phyloP scores from a whole-genome alignment of 2,888 invertebrate species.

The Helicoverpa assulta region DNA sequence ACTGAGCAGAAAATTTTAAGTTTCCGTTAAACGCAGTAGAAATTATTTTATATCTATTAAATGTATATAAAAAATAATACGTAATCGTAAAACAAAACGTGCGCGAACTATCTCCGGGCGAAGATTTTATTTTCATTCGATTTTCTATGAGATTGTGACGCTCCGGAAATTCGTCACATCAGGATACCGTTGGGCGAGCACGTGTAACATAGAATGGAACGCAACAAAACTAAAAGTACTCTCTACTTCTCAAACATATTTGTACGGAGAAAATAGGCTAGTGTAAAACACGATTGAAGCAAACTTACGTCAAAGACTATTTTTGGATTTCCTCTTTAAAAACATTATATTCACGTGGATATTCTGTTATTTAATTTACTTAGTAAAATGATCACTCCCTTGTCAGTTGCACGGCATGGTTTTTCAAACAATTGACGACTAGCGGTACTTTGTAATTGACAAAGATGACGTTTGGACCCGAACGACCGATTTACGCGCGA shows the following conservation, averaged over 20 bases:
- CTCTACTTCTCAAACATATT: constrained; percentile 23
- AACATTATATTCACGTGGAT: no score
- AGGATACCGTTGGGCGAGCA: constrained; percentile 14
- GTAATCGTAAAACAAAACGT: background rate
- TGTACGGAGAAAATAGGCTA: constrained; percentile 7
- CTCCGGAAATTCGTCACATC: constrained; percentile 32
- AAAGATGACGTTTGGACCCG: no score
- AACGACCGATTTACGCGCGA: no score
- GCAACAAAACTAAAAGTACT: constrained; percentile 18
- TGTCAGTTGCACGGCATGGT: no score
- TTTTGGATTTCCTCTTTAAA: background rate
- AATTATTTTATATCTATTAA: background rate
- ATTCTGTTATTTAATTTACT: no score
- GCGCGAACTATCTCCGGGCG: background rate
- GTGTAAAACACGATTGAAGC: background rate
- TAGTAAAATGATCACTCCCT: no score
- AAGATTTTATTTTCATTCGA: constrained; percentile 45
- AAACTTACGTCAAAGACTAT: background rate
- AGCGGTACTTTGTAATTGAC: no score
- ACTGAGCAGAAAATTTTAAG: no score
- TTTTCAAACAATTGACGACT: no score
- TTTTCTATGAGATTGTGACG: constrained; percentile 25
- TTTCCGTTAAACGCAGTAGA: background rate
- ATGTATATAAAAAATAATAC: no score
- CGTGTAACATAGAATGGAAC: constrained; percentile 16